Evolutionary conservation across 2,113 vertebrate genomes (phyloP).

Genomic region (Ahaetulla prasina): DNA sequence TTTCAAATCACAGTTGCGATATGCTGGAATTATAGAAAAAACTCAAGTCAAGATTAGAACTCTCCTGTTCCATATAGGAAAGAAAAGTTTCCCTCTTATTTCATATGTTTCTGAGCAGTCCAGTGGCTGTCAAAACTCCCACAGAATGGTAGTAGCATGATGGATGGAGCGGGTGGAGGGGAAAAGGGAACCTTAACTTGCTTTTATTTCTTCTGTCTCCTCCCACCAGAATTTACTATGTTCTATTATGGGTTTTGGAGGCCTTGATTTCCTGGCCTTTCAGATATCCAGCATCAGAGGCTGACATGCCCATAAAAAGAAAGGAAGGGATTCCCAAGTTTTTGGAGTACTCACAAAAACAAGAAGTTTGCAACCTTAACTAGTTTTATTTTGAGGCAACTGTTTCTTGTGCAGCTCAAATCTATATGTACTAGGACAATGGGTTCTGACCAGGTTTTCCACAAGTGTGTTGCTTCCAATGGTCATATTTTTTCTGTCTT

Average conservation of each 20-base stretch:
- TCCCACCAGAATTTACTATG: neutral
- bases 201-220: neutral
- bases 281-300: neutral
- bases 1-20: neutral
- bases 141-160: neutral
- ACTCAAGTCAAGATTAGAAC: neutral
- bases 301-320: neutral
- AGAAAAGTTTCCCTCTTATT: neutral
- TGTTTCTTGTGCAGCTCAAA: conserved; percentile 18
- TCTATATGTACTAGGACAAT: conserved; percentile 69
- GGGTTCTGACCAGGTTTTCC: conserved; percentile 66
- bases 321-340: neutral
- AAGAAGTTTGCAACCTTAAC: neutral
- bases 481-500: conserved; percentile 41
- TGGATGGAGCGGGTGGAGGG: neutral
- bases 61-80: neutral
- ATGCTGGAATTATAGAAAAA: neutral
- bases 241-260: neutral
- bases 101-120: neutral
- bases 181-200: neutral
- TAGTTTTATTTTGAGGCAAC: rapidly evolving
- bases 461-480: conserved; percentile 68
- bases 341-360: neutral
- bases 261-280: neutral
- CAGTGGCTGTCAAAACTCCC: neutral